Base-by-base conservation (phyloP, 2,113 vertebrate genomes). In the Apodemus sylvaticus region DNA sequence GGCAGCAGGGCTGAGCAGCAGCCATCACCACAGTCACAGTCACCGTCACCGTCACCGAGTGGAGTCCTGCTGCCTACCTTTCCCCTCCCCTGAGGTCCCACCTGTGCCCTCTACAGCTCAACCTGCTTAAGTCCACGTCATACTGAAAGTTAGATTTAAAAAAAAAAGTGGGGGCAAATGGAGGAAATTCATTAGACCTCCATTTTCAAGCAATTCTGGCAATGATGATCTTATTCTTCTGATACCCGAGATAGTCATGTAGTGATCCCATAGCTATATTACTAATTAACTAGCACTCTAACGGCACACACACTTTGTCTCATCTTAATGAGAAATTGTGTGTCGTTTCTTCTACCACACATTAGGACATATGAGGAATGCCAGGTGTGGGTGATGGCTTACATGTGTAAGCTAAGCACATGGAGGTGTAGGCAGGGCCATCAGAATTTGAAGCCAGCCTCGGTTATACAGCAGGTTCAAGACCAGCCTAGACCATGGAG, bases 161-260 rank as follows among this genome's bases (percentile, higher is more conserved):
- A 78, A 76, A 78, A 82, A 90, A 95, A 95, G 90, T 89, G 39
- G 39, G 83, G 1, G 24, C 55, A 53, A 76, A 12, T 66, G 48
- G 78, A 94, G 91, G 34, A 91, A 90, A 95, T 45, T 60, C 51
- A 76, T 45, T 6, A 19, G 22, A 83, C 53, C 26, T 31, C 39
- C 58, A 87, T 95, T 96, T 85, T 66, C 86, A 93, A 94, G 86
- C 7, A n/a, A 81, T 68, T 78, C 42, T 29, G 45, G n/a, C 39
- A 83, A 93, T 45, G 26, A 77, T 62, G 64, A 94, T 90, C 94
- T 81, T 64, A 89, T 68, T 94, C 87, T 92, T 89, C 89, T 94
- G 81, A 90, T 94, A 94, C 77, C 76, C 4, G 92, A 92, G 91
- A 94, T 70, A 94, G 93, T 93, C 92, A 95, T 39, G n/a, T 95